phyloP scores from a whole-genome alignment of 2,888 invertebrate species.

The Harpalus rufipes region DNA sequence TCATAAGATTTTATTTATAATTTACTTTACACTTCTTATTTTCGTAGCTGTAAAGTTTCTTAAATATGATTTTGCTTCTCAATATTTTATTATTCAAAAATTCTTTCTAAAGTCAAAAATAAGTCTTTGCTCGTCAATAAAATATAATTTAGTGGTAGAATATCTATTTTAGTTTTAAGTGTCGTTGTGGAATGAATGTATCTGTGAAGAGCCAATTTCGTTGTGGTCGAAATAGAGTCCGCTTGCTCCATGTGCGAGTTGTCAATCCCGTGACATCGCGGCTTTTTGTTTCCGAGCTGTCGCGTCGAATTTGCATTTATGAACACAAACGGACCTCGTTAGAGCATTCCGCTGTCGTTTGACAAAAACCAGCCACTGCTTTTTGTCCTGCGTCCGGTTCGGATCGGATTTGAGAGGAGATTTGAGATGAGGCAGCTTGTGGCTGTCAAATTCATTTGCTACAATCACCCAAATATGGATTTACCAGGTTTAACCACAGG shows the following conservation, averaged over 20 bases:
- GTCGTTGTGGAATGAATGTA: too few species aligned
- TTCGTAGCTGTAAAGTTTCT: too few species aligned
- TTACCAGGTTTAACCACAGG: not conserved
- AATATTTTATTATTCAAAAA: too few species aligned
- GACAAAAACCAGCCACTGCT: constrained; percentile 35
- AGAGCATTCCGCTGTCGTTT: constrained; percentile 52
- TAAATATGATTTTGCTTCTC: too few species aligned
- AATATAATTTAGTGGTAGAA: too few species aligned
- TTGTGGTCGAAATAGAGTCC: constrained; percentile 15
- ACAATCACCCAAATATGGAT: constrained; percentile 5
- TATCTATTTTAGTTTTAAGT: too few species aligned
- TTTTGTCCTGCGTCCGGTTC: constrained; percentile 28
- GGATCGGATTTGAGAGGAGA: constrained; percentile 36
- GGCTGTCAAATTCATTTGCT: constrained; percentile 18
- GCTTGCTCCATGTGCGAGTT: constrained; percentile 72
- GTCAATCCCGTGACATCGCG: constrained; percentile 70
- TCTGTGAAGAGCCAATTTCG: not conserved
- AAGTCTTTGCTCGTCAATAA: too few species aligned
- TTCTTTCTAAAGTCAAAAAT: too few species aligned
- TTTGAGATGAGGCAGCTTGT: constrained; percentile 8
- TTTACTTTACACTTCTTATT: too few species aligned
- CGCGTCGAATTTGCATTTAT: constrained; percentile 66
- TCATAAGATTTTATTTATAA: too few species aligned
- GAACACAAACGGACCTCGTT: constrained; percentile 63
- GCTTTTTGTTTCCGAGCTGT: constrained; percentile 64